Base-by-base conservation (phyloP, 2,888 invertebrate genomes). In the Pristionchus mayeri region DNA sequence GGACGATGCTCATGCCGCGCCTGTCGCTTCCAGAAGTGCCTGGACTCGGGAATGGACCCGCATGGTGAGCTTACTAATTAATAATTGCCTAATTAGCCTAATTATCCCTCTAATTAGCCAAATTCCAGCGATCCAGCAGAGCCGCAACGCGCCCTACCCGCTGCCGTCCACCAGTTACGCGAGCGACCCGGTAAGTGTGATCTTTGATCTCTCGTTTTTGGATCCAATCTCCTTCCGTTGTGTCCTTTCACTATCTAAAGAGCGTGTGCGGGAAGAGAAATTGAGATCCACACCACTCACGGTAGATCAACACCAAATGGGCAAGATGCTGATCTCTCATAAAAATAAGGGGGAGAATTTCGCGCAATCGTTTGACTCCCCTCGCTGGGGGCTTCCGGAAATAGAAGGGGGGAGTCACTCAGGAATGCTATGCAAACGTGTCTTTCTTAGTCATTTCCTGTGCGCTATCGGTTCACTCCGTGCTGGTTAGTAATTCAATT, bases 21-120 rank as follows among this genome's bases (percentile, higher is more conserved):
- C 24, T 87, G 87, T 27, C 85, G 87, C 7, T 87, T 87, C 84
- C 85, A 85, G 63, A 87, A 87, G 48, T 87, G 87, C 48, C 80
- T 87, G 18, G 80, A 85, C 21, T 85, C 85, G 34, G 87, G 87
- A 30, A 87, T 87, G 87, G 85, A 87, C 60, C 87, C 87, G 11
- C 50, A 82, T 27, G 85, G 85, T 85, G 37, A 44, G 44, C n/a
- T 44, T 9, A 44, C 13, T 44, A 27, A 75, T 75, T 48, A 75
- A 9, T 44, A 27, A 75, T 75, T 48, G 44, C n/a, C n/a, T 75
- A 13, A 3, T 67, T 37, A 37, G 13, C 13, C 34, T 4, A 34
- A 3, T 67, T 30, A 27, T 30, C 30, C 37, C 3, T 44, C 21
- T 57, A 24, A 24, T 13, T 21, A 4, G 21, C 7, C 24, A 57